A percentile compares a stretch with the other conserved stretches of the same genome.
Evolutionary conservation across 2,888 invertebrate genomes (phyloP).

Genomic region (Drosophila nr. perissopoda): DNA sequence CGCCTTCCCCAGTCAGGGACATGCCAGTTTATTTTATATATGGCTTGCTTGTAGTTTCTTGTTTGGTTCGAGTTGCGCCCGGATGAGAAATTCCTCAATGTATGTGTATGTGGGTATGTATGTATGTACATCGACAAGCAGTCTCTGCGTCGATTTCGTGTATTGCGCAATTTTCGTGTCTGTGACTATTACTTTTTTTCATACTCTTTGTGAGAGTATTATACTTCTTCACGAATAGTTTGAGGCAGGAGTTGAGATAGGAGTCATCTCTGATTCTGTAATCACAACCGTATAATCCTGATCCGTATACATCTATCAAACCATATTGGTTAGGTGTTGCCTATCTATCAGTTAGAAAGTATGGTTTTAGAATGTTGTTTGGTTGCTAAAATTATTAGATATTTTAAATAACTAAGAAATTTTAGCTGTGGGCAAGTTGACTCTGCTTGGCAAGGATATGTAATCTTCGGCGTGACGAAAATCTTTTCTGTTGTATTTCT

Average conservation of each 20-base stretch:
- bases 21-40: conserved; percentile 61
- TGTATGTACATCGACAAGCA: conserved; percentile 26
- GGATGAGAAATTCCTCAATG: conserved; percentile 2
- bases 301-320: neutral
- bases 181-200: conserved; percentile 33
- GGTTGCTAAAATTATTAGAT: neutral
- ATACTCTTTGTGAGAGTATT: neutral
- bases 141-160: conserved; percentile 42
- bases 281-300: neutral
- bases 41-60: conserved; percentile 57
- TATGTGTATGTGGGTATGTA: neutral
- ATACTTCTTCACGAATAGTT: neutral
- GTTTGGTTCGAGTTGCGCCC: conserved; percentile 23
- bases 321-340: neutral
- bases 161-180: conserved; percentile 58
- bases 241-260: neutral
- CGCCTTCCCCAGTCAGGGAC: conserved; percentile 28
- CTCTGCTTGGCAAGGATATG: neutral
- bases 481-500: neutral
- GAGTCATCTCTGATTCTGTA: neutral
- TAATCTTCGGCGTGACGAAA: neutral
- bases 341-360: neutral
- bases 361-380: neutral
- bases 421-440: neutral
- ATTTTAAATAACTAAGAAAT: neutral